Conservation (phyloP, 2,797 vertebrate genomes). For the Calcarius lapponicus region DNA sequence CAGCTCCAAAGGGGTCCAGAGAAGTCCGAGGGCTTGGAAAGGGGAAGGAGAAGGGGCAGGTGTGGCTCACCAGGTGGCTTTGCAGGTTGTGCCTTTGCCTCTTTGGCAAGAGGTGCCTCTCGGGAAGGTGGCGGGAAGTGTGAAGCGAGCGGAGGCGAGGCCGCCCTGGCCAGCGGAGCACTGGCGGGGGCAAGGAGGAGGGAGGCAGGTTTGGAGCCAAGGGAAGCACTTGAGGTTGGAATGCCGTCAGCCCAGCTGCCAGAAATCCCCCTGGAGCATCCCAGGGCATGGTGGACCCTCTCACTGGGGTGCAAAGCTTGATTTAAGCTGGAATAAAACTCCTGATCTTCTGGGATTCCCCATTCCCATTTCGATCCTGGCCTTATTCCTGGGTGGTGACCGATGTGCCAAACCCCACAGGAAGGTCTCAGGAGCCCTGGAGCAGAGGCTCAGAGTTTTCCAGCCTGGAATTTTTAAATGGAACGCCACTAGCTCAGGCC, state of each 20-base stretch:
- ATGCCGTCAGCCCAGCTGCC: conserved; percentile 37
- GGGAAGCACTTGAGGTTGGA: conserved; percentile 19
- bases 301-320: fast-evolving
- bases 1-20: not conserved
- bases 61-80: conserved; percentile 20
- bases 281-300: not conserved
- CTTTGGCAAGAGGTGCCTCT: conserved; percentile 20
- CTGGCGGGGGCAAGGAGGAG: not conserved
- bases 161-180: not conserved
- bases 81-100: conserved; percentile 30
- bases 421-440: not conserved
- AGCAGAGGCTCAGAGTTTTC: not conserved
- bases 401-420: not conserved
- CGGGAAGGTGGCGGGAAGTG: conserved; percentile 34
- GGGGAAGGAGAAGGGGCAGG: conserved; percentile 1
- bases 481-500: not conserved
- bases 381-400: not conserved
- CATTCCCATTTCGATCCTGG: not conserved
- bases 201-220: conserved; percentile 4
- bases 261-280: not conserved
- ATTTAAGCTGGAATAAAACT: not conserved
- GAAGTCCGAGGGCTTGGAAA: not conserved
- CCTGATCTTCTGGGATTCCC: not conserved
- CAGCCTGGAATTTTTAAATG: not conserved
- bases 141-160: not conserved